Base-by-base conservation (phyloP, 1,140 invertebrate genomes). In the Orussus abietinus region DNA sequence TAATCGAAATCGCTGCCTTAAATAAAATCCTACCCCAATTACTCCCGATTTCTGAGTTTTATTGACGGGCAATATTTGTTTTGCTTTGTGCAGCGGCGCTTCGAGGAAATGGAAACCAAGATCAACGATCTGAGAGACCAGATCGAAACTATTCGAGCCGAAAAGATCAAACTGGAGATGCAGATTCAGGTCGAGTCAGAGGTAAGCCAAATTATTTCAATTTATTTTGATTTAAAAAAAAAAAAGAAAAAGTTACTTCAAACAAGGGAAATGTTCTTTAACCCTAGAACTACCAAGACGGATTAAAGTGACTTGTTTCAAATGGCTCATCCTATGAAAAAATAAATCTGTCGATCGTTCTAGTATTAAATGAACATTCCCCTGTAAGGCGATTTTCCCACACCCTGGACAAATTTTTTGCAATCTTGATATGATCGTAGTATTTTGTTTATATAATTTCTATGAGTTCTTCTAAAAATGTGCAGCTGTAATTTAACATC, bases 101-200 rank as follows among this genome's bases (percentile, higher is more conserved):
- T 72, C 40, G 69, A 70, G 43, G 65, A 71, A 47, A 69, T 72
- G 67, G 71, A 74, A 62, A 57, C 46, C 36, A 69, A 72, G 45
- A 68, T 73, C 33, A 64, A 66, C 41, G 63, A 72, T 46, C 61
- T 72, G 2, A 56, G 64, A 22, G 55, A 58, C 31, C 55, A 72
- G 59, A 62, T 74, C 25, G 65, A 65, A 29, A 54, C 47, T 20
- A 62, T 70, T 37, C 70, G 69, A 41, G 58, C 66, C 14, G 68
- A 72, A 38, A 71, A 69, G 40, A 56, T 39, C 55, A 48, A 54
- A 13, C 49, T 72, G 26, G 66, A 72, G 37, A 62, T 61, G 45
- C 61, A 68, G 26, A 69, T 63, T 34, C 57, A 69, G 51, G 53
- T 53, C 3, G 64, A 69, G 38, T 62, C 62, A 3, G 60, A 69